These are phyloP conservation scores for Euwallacea fornicatus DNA, from an alignment of 1,140 invertebrate species.

Conservation along the genomic window DNA sequence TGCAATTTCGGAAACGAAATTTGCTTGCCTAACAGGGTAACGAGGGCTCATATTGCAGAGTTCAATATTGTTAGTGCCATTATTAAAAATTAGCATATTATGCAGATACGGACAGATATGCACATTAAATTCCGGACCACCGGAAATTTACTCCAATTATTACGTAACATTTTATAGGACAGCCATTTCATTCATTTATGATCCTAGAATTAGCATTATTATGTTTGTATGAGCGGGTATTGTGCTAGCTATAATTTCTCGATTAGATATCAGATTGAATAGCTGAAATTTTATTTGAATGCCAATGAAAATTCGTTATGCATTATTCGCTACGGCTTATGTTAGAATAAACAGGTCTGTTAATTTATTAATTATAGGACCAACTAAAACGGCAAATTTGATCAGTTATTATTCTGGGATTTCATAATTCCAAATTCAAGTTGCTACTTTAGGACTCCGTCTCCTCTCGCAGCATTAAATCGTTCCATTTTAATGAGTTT, in stretches of 20 bases:
- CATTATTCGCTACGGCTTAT: background rate
- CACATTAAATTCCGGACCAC: conserved; percentile 17
- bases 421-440: too few species aligned
- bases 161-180: conserved; percentile 20
- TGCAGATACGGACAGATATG: conserved; percentile 17
- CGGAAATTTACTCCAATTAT: conserved; percentile 21
- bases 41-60: conserved; percentile 18
- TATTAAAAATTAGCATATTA: conserved; percentile 28
- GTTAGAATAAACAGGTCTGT: background rate
- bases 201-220: conserved; percentile 6
- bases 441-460: background rate
- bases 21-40: background rate
- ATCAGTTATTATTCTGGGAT: too few species aligned
- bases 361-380: too few species aligned
- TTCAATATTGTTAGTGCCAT: conserved; percentile 14
- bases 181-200: conserved; percentile 8
- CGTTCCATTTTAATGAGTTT: background rate
- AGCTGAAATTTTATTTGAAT: conserved; percentile 2
- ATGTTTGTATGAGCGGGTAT: background rate
- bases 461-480: background rate
- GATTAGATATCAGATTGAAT: conserved; percentile 2
- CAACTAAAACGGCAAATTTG: too few species aligned
- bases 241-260: background rate
- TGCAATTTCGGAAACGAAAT: too few species aligned
- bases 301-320: background rate